These are phyloP conservation scores for Sapajus apella DNA, from an alignment of 2,113 vertebrate genomes.

Conservation along the genomic window DNA sequence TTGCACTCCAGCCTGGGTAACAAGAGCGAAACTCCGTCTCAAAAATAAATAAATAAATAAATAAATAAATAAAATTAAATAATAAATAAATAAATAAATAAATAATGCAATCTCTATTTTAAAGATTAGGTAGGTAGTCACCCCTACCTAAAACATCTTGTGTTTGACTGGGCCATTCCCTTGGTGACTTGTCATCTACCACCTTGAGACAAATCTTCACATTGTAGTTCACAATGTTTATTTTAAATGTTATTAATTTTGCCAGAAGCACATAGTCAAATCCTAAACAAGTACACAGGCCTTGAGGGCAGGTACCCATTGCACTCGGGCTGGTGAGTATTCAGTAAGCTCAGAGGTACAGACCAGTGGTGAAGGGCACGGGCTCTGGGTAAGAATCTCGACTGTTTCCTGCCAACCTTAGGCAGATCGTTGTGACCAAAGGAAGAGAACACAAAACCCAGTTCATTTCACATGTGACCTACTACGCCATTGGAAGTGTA, in stretches of 20 bases:
- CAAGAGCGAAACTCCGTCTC: no score
- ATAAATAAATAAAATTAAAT: neutral
- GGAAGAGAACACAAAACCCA: neutral
- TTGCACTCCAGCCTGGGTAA: no score
- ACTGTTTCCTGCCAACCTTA: no score
- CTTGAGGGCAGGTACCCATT: rapidly evolving
- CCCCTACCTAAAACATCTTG: no score
- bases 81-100: neutral
- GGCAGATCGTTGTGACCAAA: neutral
- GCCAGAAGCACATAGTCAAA: neutral
- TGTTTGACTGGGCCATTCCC: neutral
- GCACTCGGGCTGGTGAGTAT: rapidly evolving
- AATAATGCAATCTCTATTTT: neutral
- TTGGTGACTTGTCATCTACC: neutral
- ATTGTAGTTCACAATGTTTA: neutral
- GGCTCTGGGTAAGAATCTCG: neutral
- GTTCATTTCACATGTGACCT: rapidly evolving
- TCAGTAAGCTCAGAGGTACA: neutral
- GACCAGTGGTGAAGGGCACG: neutral
- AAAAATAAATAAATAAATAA: neutral
- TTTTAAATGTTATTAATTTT: neutral
- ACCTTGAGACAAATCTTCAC: neutral
- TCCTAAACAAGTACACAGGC: neutral
- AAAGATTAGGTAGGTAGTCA: no score
- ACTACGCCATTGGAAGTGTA: neutral